Percentiles rank a stretch among this genome's conserved stretches.
Conservation (phyloP, 2,888 invertebrate species). For the Drosophila mimetica region DNA sequence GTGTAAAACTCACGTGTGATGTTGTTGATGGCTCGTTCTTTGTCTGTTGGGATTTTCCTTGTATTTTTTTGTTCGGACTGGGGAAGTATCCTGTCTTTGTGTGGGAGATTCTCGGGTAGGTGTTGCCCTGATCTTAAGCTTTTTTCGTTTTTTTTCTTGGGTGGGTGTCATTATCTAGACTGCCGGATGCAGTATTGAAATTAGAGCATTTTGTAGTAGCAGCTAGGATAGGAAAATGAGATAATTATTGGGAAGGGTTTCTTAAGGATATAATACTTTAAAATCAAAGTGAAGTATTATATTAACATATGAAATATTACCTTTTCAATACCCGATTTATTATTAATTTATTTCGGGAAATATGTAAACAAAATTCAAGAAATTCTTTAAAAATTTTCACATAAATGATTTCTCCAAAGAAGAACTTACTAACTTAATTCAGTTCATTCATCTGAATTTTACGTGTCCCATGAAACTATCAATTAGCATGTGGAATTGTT, state of each 20-base stretch:
- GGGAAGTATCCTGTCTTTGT: constrained; percentile 19
- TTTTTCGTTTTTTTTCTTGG: constrained; percentile 11
- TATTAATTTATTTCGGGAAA: too few species aligned
- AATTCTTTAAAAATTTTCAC: too few species aligned
- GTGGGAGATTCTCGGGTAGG: constrained; percentile 33
- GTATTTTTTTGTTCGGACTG: constrained; percentile 4
- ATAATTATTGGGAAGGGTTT: too few species aligned
- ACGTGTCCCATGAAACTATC: constrained; percentile 32
- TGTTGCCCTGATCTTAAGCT: constrained; percentile 12
- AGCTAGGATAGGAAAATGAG: not conserved
- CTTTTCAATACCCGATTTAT: too few species aligned
- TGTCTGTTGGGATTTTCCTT: constrained; percentile 26
- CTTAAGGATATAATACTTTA: too few species aligned
- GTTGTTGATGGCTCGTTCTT: constrained; percentile 66
- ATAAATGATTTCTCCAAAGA: too few species aligned
- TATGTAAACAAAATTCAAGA: too few species aligned
- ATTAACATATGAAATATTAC: too few species aligned
- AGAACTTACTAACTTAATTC: too few species aligned
- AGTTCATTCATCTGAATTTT: constrained; percentile 51
- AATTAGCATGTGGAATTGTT: constrained; percentile 64
- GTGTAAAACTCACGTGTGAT: constrained; percentile 77
- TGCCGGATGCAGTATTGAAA: constrained; percentile 47
- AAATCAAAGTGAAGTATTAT: too few species aligned
- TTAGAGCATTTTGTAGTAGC: constrained; percentile 55
- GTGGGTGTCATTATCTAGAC: constrained; percentile 32